phyloP scores from a whole-genome alignment of 2,797 vertebrate species.

The Spinibarbus caldwelli region DNA sequence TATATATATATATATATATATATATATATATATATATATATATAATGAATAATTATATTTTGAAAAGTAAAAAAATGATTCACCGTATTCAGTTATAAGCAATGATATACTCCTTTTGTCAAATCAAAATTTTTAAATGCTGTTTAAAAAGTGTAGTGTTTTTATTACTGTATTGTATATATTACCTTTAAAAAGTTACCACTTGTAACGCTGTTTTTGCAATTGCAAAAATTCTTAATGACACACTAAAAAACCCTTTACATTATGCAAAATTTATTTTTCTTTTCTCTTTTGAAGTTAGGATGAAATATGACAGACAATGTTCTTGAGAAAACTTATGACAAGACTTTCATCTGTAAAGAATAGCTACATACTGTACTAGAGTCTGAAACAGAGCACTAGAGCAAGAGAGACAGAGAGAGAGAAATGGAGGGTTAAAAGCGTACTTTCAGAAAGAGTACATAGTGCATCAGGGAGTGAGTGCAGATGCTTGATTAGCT shows the following conservation, averaged over 20 bases:
- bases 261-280: background rate
- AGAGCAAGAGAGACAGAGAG: background rate
- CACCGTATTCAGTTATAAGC: background rate
- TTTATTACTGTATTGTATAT: background rate
- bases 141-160: no score
- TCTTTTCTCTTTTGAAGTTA: background rate
- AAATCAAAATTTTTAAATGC: background rate
- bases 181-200: background rate
- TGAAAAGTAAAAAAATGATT: background rate
- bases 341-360: background rate
- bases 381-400: background rate
- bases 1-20: no score
- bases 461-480: slow-evolving; percentile 8
- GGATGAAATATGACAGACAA: background rate
- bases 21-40: no score
- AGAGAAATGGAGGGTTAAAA: slow-evolving; percentile 5
- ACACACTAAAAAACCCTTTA: background rate
- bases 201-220: background rate
- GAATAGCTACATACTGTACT: background rate
- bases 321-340: background rate
- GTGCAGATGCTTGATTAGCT: slow-evolving; percentile 36
- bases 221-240: no score
- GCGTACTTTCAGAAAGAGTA: slow-evolving; percentile 25
- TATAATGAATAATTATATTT: no score
- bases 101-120: background rate